phyloP scores from a whole-genome alignment of 2,797 vertebrate species.

The Epinephelus coioides region DNA sequence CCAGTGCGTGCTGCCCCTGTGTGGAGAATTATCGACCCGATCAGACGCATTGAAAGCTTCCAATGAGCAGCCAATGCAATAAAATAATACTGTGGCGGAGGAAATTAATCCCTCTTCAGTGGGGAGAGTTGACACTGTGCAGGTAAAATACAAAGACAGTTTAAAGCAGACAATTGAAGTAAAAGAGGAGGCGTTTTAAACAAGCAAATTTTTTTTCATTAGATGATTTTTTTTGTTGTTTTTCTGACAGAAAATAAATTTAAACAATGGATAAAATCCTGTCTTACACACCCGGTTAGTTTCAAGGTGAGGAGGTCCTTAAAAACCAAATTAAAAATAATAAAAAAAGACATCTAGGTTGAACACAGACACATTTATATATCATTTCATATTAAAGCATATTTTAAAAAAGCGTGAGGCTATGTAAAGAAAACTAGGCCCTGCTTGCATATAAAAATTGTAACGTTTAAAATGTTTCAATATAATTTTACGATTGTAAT shows the following conservation, averaged over 20 bases:
- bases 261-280: background rate
- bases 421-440: background rate
- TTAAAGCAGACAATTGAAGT: background rate
- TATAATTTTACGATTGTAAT: background rate
- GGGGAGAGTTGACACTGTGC: background rate
- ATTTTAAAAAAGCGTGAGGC: background rate
- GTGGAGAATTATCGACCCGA: conserved; percentile 67
- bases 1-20: conserved; percentile 71
- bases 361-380: background rate
- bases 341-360: background rate
- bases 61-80: conserved; percentile 51
- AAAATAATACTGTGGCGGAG: conserved; percentile 33
- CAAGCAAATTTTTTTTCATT: background rate
- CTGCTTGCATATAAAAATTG: background rate
- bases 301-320: background rate
- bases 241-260: background rate
- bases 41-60: conserved; percentile 53
- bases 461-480: background rate
- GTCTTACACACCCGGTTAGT: background rate
- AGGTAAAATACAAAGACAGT: background rate
- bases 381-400: background rate
- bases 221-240: background rate
- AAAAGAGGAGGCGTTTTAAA: background rate
- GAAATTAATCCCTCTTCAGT: conserved; percentile 23
- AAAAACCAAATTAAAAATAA: background rate